Conservation (phyloP, 2,888 invertebrate genomes). For the Erebia palarica region DNA sequence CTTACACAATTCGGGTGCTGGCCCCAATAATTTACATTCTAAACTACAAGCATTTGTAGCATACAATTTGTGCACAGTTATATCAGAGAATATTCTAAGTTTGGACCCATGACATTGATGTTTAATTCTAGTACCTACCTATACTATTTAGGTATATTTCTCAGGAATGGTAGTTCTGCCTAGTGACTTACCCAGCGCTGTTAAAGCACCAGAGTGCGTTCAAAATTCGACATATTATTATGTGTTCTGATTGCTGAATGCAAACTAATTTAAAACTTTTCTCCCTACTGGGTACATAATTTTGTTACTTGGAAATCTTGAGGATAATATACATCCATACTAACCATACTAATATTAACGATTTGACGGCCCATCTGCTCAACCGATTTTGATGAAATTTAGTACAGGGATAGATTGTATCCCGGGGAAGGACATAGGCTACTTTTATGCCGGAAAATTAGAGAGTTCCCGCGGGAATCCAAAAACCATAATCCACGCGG, state of each 20-base stretch:
- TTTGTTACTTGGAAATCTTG: neutral
- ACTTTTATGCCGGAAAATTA: too few species aligned
- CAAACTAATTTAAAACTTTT: neutral
- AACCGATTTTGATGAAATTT: too few species aligned
- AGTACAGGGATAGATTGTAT: too few species aligned
- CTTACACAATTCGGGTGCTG: too few species aligned
- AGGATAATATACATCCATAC: neutral
- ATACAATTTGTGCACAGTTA: neutral
- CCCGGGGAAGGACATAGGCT: too few species aligned
- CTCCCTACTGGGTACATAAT: neutral
- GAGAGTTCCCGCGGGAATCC: too few species aligned
- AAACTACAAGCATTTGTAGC: neutral
- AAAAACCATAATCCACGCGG: too few species aligned
- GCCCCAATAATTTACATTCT: too few species aligned
- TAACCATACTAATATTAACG: too few species aligned
- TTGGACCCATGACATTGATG: neutral
- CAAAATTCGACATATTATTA: neutral
- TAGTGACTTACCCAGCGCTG: constrained; percentile 12
- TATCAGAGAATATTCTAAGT: neutral
- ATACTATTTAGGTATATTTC: neutral
- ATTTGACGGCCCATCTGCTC: too few species aligned
- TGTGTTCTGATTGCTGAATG: neutral
- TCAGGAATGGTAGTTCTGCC: neutral
- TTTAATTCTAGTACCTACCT: neutral
- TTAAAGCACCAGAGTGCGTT: neutral